Percentiles rank a stretch among this genome's conserved stretches.
phyloP scores from a whole-genome alignment of 2,113 vertebrate species.

The Edolisoma coerulescens region DNA sequence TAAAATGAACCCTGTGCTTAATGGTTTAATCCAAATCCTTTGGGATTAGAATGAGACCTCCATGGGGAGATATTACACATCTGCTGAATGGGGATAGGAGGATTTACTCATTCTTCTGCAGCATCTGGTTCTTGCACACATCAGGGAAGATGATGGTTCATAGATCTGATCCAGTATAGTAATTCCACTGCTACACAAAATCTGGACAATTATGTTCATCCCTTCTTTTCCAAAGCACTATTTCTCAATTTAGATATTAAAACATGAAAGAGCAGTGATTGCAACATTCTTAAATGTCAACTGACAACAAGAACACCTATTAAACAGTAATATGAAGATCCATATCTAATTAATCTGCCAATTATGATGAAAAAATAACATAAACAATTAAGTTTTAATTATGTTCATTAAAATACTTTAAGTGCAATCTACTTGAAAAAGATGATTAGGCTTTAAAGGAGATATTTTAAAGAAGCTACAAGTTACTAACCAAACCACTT shows the following conservation, averaged over 20 bases:
- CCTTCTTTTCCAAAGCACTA: neutral
- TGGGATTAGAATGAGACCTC: neutral
- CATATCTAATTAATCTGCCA: neutral
- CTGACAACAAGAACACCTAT: neutral
- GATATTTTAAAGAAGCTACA: neutral
- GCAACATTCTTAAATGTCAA: neutral
- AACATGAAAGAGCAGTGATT: neutral
- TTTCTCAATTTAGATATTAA: neutral
- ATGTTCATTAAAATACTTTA: conserved; percentile 19
- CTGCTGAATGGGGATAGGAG: neutral
- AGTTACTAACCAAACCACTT: neutral
- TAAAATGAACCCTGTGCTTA: neutral
- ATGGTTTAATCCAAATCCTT: neutral
- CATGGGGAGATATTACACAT: neutral
- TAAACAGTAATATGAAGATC: neutral
- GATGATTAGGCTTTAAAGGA: neutral
- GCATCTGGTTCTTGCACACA: neutral
- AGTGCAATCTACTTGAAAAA: neutral
- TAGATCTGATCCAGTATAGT: neutral
- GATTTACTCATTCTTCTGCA: neutral
- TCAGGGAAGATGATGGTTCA: neutral
- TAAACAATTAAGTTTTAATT: conserved; percentile 27
- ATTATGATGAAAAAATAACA: neutral
- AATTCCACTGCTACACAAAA: neutral
- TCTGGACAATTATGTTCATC: neutral